Conservation (phyloP, 2,888 invertebrate genomes). For the Rotaria macrura region DNA sequence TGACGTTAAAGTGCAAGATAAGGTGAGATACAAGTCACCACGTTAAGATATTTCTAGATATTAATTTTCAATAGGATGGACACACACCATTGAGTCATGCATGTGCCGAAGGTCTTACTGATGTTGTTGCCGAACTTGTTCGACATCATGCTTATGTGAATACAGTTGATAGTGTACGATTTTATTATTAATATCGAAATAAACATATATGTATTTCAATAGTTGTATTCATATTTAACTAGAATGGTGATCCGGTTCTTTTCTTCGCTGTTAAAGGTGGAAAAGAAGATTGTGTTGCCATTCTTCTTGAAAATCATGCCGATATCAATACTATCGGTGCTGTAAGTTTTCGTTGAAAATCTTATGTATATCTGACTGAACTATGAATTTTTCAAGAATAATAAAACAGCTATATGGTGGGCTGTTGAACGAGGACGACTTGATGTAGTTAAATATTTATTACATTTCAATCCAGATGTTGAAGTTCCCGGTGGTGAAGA, state of each 20-base stretch:
- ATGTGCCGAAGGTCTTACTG: conserved; percentile 80
- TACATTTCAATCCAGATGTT: conserved; percentile 80
- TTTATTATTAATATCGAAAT: background rate
- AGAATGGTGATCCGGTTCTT: conserved; percentile 83
- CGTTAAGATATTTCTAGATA: background rate
- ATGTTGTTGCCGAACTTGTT: conserved; percentile 76
- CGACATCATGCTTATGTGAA: conserved; percentile 89
- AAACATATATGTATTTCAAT: no score
- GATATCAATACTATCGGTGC: conserved; percentile 89
- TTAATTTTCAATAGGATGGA: conserved; percentile 63
- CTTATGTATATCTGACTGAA: no score
- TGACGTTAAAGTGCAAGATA: conserved; percentile 66
- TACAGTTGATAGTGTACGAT: conserved; percentile 58
- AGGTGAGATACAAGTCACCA: conserved; percentile 40
- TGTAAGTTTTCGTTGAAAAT: no score
- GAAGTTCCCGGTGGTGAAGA: conserved; percentile 57
- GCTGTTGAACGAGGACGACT: conserved; percentile 88
- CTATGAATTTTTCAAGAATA: no score
- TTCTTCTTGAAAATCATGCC: conserved; percentile 82
- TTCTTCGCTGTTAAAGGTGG: conserved; percentile 91
- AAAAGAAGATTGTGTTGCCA: conserved; percentile 77
- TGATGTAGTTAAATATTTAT: conserved; percentile 66
- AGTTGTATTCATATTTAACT: background rate
- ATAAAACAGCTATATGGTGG: conserved; percentile 85
- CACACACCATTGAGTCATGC: conserved; percentile 83